Percentiles rank a stretch among this genome's conserved stretches.
Evolutionary conservation across 2,888 invertebrate species (phyloP).

Genomic region (Catocala sponsa): DNA sequence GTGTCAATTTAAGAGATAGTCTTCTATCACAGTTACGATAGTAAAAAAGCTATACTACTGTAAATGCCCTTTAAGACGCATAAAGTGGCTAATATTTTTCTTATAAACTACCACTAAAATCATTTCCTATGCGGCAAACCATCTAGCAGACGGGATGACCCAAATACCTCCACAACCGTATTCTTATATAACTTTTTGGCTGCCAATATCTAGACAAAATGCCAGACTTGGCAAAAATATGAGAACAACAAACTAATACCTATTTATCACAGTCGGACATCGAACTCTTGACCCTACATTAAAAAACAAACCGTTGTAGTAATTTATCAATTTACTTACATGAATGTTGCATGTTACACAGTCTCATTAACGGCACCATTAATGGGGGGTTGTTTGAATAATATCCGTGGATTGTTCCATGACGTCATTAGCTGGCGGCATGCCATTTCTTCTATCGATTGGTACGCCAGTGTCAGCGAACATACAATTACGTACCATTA

Average conservation of each 20-base stretch:
- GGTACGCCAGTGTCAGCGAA: conserved; percentile 18
- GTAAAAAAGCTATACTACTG: no score
- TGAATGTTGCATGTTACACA: no score
- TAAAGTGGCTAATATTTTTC: background rate
- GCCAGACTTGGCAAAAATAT: conserved; percentile 1
- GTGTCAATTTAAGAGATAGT: no score
- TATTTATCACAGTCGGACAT: background rate
- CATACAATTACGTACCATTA: conserved; percentile 17
- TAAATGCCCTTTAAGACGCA: no score
- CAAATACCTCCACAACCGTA: background rate
- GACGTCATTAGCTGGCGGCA: conserved; percentile 54
- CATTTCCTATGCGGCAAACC: conserved; percentile 1
- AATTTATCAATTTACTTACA: no score
- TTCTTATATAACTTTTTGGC: conserved; percentile 10
- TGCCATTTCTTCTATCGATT: conserved; percentile 58
- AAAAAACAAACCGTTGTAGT: no score
- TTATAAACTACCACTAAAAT: background rate
- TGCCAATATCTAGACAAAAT: conserved; percentile 4
- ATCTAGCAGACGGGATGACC: background rate
- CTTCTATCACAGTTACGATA: no score
- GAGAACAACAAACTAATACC: background rate
- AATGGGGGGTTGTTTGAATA: no score
- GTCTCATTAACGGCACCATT: no score
- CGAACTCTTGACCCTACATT: background rate
- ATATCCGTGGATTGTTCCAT: conserved; percentile 10